A percentile compares a stretch with the other conserved stretches of the same genome.
phyloP scores from a whole-genome alignment of 37 sponge, comb jelly and placozoan species.

The Axinella damicornis region DNA sequence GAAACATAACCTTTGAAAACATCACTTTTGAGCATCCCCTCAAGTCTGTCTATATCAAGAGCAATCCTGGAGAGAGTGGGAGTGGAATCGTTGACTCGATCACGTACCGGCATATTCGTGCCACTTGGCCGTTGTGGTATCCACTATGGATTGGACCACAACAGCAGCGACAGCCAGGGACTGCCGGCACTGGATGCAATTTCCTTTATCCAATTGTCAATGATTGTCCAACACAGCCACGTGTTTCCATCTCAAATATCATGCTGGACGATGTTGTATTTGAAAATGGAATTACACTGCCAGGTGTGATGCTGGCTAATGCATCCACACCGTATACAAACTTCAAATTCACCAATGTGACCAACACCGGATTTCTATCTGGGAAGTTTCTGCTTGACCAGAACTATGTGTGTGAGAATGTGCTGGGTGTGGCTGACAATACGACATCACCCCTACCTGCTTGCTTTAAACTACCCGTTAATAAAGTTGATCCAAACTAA shows the following conservation, averaged over 20 bases:
- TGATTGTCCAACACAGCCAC: conserved; percentile 34
- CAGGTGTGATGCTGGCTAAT: conserved; percentile 35
- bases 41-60: conserved; percentile 52
- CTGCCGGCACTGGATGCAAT: conserved; percentile 31
- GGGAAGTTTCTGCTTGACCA: background rate
- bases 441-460: too few relatives aligned
- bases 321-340: conserved; percentile 29
- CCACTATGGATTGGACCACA: conserved; percentile 52
- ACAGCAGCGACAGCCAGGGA: conserved; percentile 48
- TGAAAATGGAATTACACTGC: conserved; percentile 10
- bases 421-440: conserved; percentile 9
- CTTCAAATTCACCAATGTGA: conserved; percentile 25
- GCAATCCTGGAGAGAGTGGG: conserved; percentile 41
- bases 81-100: conserved; percentile 40
- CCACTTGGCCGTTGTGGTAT: conserved; percentile 16
- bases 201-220: background rate
- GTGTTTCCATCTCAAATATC: conserved; percentile 27
- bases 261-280: conserved; percentile 28
- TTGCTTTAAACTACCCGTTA: too few relatives aligned
- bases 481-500: too few relatives aligned
- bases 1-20: conserved; percentile 26
- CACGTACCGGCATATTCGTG: conserved; percentile 23
- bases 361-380: conserved; percentile 18
- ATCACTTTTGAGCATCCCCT: conserved; percentile 26
- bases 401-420: conserved; percentile 41